These are phyloP conservation scores for Clarias gariepinus DNA, from an alignment of 2,113 vertebrate species.

Conservation along the genomic window DNA sequence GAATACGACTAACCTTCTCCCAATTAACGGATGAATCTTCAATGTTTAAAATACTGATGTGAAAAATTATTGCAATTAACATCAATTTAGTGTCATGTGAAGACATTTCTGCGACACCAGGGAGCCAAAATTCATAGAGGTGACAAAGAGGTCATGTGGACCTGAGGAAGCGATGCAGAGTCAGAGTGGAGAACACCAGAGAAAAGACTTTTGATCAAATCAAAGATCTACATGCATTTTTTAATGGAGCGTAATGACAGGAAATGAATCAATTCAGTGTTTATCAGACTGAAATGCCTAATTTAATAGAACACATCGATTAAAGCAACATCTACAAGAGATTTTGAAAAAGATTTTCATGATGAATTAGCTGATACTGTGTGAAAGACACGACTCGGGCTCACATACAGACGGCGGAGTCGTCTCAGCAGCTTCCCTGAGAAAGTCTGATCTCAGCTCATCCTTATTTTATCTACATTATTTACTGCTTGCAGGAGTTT, in stretches of 20 bases:
- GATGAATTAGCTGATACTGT: neutral
- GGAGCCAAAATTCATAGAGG: neutral
- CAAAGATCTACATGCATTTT: neutral
- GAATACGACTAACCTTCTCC: neutral
- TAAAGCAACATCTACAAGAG: neutral
- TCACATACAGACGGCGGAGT: neutral
- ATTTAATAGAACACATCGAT: neutral
- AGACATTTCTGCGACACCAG: neutral
- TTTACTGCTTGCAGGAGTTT: neutral
- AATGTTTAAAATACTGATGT: neutral
- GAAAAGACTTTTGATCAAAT: too few species aligned
- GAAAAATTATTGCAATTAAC: neutral
- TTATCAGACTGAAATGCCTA: neutral
- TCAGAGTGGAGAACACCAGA: neutral
- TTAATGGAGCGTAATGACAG: neutral
- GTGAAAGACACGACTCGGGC: too few species aligned
- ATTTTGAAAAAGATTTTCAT: neutral
- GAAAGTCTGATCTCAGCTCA: neutral
- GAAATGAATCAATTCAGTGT: neutral
- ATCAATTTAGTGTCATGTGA: neutral
- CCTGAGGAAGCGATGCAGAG: too few species aligned
- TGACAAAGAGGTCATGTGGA: neutral
- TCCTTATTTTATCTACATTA: neutral
- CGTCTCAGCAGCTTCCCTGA: neutral
- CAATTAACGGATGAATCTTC: neutral